Conservation (phyloP, 1,140 invertebrate genomes). For the Pentalonia nigronervosa region DNA sequence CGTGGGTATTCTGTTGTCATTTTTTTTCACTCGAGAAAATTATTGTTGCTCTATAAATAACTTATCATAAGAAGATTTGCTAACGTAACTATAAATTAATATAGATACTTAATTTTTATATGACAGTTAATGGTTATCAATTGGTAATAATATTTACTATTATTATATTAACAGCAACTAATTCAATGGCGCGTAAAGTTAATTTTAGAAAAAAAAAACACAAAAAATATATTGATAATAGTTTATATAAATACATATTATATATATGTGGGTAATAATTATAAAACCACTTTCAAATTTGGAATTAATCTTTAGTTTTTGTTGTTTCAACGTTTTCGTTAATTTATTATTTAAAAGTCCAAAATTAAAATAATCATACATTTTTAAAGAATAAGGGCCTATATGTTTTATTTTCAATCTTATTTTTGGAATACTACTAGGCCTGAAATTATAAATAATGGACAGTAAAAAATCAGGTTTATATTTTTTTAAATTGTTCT, state of each 20-base stretch:
- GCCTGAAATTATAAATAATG: constrained; percentile 16
- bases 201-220: not conserved
- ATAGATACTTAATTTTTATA: not conserved
- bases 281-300: not conserved
- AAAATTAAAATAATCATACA: not conserved
- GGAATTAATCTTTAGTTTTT: too few relatives aligned
- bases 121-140: not conserved
- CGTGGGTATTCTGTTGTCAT: not conserved
- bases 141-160: not conserved
- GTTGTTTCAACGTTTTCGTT: not conserved
- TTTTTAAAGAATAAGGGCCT: not conserved
- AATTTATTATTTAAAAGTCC: not conserved
- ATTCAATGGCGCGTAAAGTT: not conserved
- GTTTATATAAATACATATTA: not conserved
- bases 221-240: not conserved
- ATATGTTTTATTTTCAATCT: not conserved
- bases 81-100: too few relatives aligned
- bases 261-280: not conserved
- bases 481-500: not conserved
- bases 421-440: not conserved
- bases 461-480: not conserved
- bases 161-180: not conserved
- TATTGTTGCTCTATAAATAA: not conserved
- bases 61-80: not conserved
- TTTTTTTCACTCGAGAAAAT: not conserved